Evolutionary conservation across 2,113 vertebrate species (phyloP).

Genomic region (Gobiocypris rarus): DNA sequence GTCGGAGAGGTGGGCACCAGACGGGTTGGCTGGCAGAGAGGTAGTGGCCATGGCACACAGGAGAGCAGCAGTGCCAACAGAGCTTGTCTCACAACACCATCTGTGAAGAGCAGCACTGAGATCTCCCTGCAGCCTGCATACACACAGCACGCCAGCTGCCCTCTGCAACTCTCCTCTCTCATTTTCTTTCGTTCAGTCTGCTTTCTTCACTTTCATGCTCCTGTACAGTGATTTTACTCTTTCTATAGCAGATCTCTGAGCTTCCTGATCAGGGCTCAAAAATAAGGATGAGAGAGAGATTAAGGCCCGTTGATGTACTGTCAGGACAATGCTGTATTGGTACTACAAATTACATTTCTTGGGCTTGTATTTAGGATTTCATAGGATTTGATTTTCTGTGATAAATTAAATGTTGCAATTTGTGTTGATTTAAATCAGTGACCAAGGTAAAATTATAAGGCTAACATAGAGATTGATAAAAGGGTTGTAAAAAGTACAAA

Average conservation of each 20-base stretch:
- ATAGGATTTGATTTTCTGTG: neutral
- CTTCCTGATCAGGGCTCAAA: neutral
- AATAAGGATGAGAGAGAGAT: neutral
- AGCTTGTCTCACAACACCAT: constrained; percentile 78
- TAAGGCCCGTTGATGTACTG: neutral
- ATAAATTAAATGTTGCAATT: neutral
- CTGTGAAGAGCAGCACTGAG: constrained; percentile 73
- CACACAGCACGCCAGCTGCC: constrained; percentile 66
- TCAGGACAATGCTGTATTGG: neutral
- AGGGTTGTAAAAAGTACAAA: too few relatives aligned
- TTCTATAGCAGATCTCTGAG: neutral
- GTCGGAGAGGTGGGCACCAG: constrained; percentile 35
- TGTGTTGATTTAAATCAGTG: neutral
- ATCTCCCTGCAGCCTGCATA: constrained; percentile 68
- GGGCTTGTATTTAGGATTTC: neutral
- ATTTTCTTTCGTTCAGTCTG: constrained; percentile 41
- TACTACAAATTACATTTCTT: neutral
- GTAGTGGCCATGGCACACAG: constrained; percentile 67
- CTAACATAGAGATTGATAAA: neutral
- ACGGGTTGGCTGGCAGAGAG: constrained; percentile 60
- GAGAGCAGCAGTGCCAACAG: constrained; percentile 74
- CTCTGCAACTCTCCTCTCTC: constrained; percentile 32
- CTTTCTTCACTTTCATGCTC: constrained; percentile 70
- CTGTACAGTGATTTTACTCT: constrained; percentile 53
- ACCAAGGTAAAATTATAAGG: neutral